These are phyloP conservation scores for Eupeodes corollae DNA, from an alignment of 1,140 invertebrate genomes.

Conservation along the genomic window DNA sequence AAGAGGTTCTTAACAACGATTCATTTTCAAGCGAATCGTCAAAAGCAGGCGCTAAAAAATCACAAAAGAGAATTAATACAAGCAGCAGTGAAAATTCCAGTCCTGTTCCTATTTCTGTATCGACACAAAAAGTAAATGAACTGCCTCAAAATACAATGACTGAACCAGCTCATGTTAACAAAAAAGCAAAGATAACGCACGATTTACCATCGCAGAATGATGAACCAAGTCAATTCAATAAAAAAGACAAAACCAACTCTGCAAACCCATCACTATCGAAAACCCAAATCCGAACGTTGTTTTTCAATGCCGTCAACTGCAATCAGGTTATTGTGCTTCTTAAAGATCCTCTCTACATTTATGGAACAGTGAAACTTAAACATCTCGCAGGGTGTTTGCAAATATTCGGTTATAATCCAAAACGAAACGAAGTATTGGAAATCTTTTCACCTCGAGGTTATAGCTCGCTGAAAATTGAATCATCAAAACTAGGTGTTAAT, in stretches of 20 bases:
- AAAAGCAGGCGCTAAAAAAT: no score
- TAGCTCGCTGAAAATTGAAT: slow-evolving; percentile 35
- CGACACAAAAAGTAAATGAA: no score
- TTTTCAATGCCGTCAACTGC: slow-evolving; percentile 10
- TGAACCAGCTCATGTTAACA: no score
- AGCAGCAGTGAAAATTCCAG: background rate
- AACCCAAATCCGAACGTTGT: background rate
- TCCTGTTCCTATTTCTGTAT: no score
- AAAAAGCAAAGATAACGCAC: no score
- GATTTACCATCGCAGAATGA: no score
- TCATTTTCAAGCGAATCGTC: no score
- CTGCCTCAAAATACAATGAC: no score
- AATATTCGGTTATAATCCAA: slow-evolving; percentile 30
- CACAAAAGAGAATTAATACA: no score
- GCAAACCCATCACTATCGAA: background rate
- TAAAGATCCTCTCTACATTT: slow-evolving; percentile 23
- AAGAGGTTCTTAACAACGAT: no score
- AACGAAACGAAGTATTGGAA: slow-evolving; percentile 13
- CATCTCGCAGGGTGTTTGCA: slow-evolving; percentile 35
- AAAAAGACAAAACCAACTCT: background rate
- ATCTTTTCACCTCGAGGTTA: slow-evolving; percentile 43
- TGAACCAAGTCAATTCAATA: no score
- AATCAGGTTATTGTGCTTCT: slow-evolving; percentile 9
- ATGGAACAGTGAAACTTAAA: slow-evolving; percentile 35
- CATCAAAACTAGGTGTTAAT: slow-evolving; percentile 7